Conservation (phyloP, 92 coral and sea anemone species). For the Actinernus sp. region DNA sequence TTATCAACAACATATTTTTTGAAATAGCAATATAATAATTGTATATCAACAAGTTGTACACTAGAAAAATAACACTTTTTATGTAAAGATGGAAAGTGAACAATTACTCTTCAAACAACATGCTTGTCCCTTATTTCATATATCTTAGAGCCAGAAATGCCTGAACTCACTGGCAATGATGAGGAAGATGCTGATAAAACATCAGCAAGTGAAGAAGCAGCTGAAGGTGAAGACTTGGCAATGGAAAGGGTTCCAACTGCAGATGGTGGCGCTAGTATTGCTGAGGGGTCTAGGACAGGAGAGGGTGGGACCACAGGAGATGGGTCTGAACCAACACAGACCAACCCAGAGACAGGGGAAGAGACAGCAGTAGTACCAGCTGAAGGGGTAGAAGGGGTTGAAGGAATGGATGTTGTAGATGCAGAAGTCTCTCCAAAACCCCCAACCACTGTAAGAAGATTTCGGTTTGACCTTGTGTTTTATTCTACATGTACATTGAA, state of each 20-base stretch:
- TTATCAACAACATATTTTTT: too few species aligned
- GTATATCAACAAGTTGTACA: too few species aligned
- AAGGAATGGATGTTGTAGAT: conserved; percentile 48
- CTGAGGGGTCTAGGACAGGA: conserved; percentile 47
- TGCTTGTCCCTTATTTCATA: neutral
- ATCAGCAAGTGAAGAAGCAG: conserved; percentile 51
- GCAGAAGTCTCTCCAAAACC: conserved; percentile 69
- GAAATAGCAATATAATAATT: too few species aligned
- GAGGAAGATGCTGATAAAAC: conserved; percentile 70
- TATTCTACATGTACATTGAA: too few species aligned
- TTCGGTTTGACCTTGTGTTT: too few species aligned
- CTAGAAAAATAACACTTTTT: too few species aligned
- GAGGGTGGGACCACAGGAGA: conserved; percentile 21
- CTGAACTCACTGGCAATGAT: conserved; percentile 69
- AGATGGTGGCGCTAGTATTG: conserved; percentile 67
- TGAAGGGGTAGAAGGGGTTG: conserved; percentile 71
- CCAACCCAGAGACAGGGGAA: conserved; percentile 90
- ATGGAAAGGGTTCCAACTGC: conserved; percentile 91
- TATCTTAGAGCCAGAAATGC: conserved; percentile 88
- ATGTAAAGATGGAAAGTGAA: too few species aligned
- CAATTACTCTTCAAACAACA: neutral
- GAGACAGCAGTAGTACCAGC: conserved; percentile 59
- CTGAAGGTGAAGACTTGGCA: conserved; percentile 76
- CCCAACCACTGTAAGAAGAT: conserved; percentile 84
- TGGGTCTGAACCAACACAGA: neutral